These are phyloP conservation scores for Acronicta psi DNA, from an alignment of 2,888 invertebrate genomes.

Conservation along the genomic window DNA sequence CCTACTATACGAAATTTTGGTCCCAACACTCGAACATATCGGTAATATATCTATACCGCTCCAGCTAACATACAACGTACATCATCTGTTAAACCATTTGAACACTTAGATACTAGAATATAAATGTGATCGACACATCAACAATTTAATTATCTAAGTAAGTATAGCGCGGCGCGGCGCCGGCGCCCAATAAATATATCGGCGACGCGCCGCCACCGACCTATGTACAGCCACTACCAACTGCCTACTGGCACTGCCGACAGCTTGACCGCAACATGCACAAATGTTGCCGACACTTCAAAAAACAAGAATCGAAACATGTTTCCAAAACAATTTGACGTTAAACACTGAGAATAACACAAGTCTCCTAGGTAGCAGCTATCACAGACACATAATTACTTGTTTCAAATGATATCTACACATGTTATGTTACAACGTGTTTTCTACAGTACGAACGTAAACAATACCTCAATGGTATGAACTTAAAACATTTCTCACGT, in stretches of 20 bases:
- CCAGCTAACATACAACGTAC: slow-evolving; percentile 63
- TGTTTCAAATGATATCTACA: slow-evolving; percentile 34
- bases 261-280: slow-evolving; percentile 19
- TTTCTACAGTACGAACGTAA: slow-evolving; percentile 35
- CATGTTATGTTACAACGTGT: slow-evolving; percentile 35
- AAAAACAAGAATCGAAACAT: slow-evolving; percentile 18
- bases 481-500: slow-evolving; percentile 23
- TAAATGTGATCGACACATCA: slow-evolving; percentile 77
- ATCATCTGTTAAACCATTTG: slow-evolving; percentile 71
- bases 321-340: slow-evolving; percentile 14
- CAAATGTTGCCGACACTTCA: slow-evolving; percentile 13
- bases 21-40: slow-evolving; percentile 74
- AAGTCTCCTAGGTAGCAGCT: slow-evolving; percentile 34
- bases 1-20: slow-evolving; percentile 81
- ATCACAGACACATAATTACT: slow-evolving; percentile 9
- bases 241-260: not conserved
- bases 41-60: slow-evolving; percentile 56
- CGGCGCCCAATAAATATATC: slow-evolving; percentile 46
- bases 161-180: slow-evolving; percentile 51
- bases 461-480: slow-evolving; percentile 32
- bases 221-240: slow-evolving; percentile 11
- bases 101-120: slow-evolving; percentile 77
- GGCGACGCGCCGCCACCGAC: slow-evolving; percentile 31
- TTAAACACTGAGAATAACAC: slow-evolving; percentile 35
- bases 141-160: slow-evolving; percentile 75